Evolutionary conservation across 2,888 invertebrate species (phyloP).

Genomic region (Alentia gelatinosa): DNA sequence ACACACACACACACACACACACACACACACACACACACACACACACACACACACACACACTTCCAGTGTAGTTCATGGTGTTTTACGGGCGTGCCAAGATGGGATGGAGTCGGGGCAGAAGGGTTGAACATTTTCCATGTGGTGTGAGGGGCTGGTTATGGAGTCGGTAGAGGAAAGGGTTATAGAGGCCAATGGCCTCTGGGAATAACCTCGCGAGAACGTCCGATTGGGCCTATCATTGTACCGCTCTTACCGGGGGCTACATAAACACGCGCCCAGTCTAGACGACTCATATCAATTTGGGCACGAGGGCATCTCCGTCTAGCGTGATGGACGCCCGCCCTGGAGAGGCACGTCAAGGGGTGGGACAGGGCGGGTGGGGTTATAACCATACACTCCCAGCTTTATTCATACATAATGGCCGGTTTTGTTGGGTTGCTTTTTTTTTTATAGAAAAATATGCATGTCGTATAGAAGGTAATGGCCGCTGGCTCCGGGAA

Average conservation of each 20-base stretch:
- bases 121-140: too few relatives aligned
- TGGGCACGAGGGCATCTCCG: neutral
- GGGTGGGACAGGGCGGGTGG: neutral
- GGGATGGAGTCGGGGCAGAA: too few relatives aligned
- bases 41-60: too few relatives aligned
- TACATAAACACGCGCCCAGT: neutral
- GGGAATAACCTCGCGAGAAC: neutral
- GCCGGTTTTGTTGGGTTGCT: neutral
- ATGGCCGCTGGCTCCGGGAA: too few relatives aligned
- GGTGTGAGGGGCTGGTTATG: too few relatives aligned
- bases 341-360: neutral
- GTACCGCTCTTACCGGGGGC: neutral
- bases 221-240: conserved; percentile 22
- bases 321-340: neutral
- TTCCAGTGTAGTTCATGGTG: too few relatives aligned
- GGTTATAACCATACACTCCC: neutral
- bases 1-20: too few relatives aligned
- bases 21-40: too few relatives aligned
- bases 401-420: neutral
- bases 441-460: too few relatives aligned
- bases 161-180: neutral
- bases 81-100: too few relatives aligned
- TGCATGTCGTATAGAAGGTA: too few relatives aligned
- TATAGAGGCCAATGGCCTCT: neutral
- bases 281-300: neutral